phyloP scores from a whole-genome alignment of 2,797 vertebrate genomes.

The Parauchenoglanis ngamensis region DNA sequence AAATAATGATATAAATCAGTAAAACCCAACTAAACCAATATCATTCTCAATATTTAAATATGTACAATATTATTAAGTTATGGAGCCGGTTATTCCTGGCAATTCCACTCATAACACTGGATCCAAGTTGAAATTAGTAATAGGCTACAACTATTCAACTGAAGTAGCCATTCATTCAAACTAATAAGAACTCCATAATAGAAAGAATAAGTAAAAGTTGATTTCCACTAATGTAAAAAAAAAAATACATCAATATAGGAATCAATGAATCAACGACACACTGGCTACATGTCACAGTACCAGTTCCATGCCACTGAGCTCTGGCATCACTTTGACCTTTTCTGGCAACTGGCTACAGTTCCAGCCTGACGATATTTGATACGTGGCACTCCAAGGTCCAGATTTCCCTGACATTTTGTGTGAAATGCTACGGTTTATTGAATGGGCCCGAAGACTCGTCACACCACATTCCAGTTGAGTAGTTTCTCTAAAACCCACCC shows the following conservation, averaged over 20 bases:
- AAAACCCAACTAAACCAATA: background rate
- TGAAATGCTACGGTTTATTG: background rate
- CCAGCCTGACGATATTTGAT: background rate
- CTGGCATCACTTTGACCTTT: background rate
- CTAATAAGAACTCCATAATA: background rate
- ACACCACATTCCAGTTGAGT: background rate
- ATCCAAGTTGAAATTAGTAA: no score
- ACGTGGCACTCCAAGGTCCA: background rate
- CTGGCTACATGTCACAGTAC: background rate
- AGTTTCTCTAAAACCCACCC: background rate
- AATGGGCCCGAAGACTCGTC: background rate
- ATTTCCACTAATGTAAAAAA: background rate
- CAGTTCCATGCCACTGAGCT: background rate
- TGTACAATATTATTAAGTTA: background rate
- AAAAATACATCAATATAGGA: background rate
- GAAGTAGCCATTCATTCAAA: background rate
- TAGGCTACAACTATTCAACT: background rate
- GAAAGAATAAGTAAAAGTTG: background rate
- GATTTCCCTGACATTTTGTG: conserved; percentile 5
- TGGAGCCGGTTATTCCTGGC: background rate
- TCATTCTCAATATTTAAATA: background rate
- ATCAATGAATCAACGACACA: background rate
- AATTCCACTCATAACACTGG: background rate
- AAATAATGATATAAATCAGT: background rate
- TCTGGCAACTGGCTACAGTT: background rate